Base-by-base conservation (phyloP, 2,888 invertebrate species). In the Nephrotoma appendiculata region DNA sequence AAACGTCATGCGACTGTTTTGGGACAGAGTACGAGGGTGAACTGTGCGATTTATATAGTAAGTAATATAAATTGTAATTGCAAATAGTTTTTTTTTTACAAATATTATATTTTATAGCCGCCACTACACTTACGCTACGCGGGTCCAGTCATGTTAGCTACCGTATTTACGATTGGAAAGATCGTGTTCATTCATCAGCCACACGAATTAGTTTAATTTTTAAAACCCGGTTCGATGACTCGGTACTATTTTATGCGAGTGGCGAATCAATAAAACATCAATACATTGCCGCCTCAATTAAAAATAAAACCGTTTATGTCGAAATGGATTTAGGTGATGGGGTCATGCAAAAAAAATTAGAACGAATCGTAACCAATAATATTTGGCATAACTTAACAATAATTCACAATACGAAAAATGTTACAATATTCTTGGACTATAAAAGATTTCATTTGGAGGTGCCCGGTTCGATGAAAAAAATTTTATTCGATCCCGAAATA, bases 101-200 rank as follows among this genome's bases (percentile, higher is more conserved):
- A 48, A 9, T 48, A 41, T 42, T 41, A 9, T 85, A 43, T n/a
- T 85, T 43, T 85, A 41, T 92, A 98, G 98, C 96, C 91, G 96
- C 97, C 45, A 97, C 98, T 1, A 94, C 96, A 87, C 93, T 98
- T 88, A 98, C 98, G 0, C 92, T 98, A 42, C 94, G 97, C 88
- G 98, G 98, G 0, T 97, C 98, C 83, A 98, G 98, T 87, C 98
- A 97, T 92, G 95, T 98, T 41, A 97, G 97, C 0, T 98, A 98
- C 91, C 94, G 97, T 87, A 96, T 98, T 86, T 98, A 98, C 91
- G 96, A 97, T 89, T 97, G 97, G 96, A 96, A 97, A 91, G 97
- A 97, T 91, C 94, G 97, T 87, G 96, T 97, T 12, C 97, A 98
- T 90, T 97, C 97, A 0, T 95, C 96, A 85, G 95, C 95, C 84